These are phyloP conservation scores for Sminthopsis crassicaudata DNA, from an alignment of 2,113 vertebrate genomes.

Conservation along the genomic window DNA sequence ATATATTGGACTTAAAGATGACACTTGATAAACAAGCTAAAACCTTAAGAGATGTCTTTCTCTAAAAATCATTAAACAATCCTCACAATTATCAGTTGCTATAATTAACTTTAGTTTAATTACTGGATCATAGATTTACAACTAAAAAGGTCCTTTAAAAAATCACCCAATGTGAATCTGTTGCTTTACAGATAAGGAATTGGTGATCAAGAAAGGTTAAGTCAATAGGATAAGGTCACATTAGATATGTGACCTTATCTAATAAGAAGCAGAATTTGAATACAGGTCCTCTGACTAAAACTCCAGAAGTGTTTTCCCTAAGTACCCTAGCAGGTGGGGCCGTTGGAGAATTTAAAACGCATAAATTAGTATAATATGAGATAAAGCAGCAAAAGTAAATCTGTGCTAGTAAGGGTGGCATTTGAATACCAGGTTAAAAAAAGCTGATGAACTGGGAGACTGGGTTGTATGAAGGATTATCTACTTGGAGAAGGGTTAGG, in stretches of 20 bases:
- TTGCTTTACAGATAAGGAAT: neutral
- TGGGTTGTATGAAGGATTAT: neutral
- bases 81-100: neutral
- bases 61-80: neutral
- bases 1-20: neutral
- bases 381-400: neutral
- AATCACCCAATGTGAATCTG: neutral
- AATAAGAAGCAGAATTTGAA: neutral
- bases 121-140: neutral
- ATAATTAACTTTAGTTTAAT: neutral
- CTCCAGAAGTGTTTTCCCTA: neutral
- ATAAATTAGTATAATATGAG: neutral
- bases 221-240: neutral
- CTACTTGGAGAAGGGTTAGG: neutral
- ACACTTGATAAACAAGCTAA: neutral
- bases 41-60: neutral
- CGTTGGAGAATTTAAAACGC: neutral
- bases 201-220: neutral
- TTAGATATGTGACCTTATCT: too few relatives aligned
- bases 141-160: neutral
- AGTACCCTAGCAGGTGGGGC: neutral
- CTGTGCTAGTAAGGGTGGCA: neutral
- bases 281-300: neutral
- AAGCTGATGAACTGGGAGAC: neutral
- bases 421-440: neutral